Evolutionary conservation across 2,113 vertebrate species (phyloP), one percentile per base, ranked within the genome.

Genomic region (Gnathonemus longibarbis): DNA sequence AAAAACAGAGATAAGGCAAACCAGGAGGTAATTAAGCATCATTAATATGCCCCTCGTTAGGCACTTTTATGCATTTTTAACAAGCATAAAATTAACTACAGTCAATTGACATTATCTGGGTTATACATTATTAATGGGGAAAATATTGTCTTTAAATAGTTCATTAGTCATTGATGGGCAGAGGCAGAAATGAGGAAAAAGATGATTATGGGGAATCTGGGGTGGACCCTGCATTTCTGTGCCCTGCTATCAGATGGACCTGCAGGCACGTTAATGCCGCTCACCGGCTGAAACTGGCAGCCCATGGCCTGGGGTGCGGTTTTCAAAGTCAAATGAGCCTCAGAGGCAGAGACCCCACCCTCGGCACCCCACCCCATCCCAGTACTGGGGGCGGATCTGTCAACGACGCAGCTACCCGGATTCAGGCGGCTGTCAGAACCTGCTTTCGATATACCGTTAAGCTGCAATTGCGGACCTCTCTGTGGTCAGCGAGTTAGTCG

Each of bases 51-150:
- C 45, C 84, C 88, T 91, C 84, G 89, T 90, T 90, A 84, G 45
- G 88, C 74, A 91, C 91, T 90, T 42, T 80, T 90, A 84, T 91
- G 91, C 89, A 91, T 91, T 88, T 92, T 91, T 91, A 92, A 91
- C 90, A 91, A 90, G 89, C 90, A 92, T 90, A 91, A 91, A 91
- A 92, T 91, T 90, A 91, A 91, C 92, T 91, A 70, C 84, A 85
- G 80, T 85, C 74, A 84, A 87, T 84, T 88, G 89, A 91, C 90
- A 91, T 90, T 92, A 91, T 90, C 91, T 89, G 89, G 88, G 83
- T 77, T 70, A 83, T 90, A 56, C 89, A 92, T 91, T 92, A 92
- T 91, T 92, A 91, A 91, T 91, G 89, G 56, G 52, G 87, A 90
- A 92, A 91, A 91, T 89, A 91, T 91, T 90, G 88, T 84, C 89